These are phyloP conservation scores for Agriopis marginaria DNA, from an alignment of 2,888 invertebrate genomes.

Conservation along the genomic window DNA sequence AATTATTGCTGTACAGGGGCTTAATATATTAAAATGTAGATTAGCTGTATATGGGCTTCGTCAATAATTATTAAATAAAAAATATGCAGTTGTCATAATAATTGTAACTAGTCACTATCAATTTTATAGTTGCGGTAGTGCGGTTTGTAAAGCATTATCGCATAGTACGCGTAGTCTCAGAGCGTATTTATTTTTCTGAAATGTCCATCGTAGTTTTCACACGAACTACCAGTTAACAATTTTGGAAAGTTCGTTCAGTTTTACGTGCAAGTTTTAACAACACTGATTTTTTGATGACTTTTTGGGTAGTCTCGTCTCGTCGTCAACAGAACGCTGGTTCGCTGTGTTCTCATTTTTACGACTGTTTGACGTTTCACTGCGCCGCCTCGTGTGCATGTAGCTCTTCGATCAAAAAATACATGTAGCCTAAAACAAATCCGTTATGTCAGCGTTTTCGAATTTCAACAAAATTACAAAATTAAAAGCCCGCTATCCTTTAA, in stretches of 20 bases:
- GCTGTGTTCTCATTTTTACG: slow-evolving; percentile 48
- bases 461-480: too few species aligned
- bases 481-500: neutral
- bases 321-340: slow-evolving; percentile 51
- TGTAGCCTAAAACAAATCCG: slow-evolving; percentile 22
- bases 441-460: slow-evolving; percentile 1
- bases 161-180: too few species aligned
- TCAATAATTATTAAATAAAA: too few species aligned
- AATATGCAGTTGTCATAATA: too few species aligned
- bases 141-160: too few species aligned
- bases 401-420: neutral
- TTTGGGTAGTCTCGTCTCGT: slow-evolving; percentile 58
- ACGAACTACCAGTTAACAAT: slow-evolving; percentile 59
- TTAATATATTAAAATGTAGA: too few species aligned
- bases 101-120: too few species aligned
- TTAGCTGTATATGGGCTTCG: too few species aligned
- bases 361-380: slow-evolving; percentile 49
- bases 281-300: slow-evolving; percentile 62
- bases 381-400: slow-evolving; percentile 20
- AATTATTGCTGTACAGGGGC: too few species aligned
- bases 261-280: slow-evolving; percentile 75
- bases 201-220: slow-evolving; percentile 30
- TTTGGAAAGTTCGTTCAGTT: slow-evolving; percentile 63
- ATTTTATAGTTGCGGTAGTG: too few species aligned
- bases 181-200: slow-evolving; percentile 1